Base-by-base conservation (phyloP, 2,888 invertebrate genomes). In the Xestobium rufovillosum region DNA sequence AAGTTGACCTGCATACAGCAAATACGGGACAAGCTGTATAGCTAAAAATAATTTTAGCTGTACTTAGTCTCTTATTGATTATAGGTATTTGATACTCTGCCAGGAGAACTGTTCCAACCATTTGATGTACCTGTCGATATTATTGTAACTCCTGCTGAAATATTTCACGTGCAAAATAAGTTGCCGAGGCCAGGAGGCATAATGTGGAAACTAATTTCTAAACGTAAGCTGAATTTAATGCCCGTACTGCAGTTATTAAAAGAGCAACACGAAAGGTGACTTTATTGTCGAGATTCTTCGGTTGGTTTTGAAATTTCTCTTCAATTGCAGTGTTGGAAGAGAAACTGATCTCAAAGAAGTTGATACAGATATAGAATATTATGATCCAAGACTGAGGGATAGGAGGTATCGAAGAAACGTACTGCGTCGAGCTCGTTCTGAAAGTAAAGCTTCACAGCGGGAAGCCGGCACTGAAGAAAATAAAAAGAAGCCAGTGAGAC, bases 91-190 rank as follows among this genome's bases (percentile, higher is more conserved):
- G 82, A 87, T 48, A 74, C 76, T 36, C 68, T 90, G 47, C 86
- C 89, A 3, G 69, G 73, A 3, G 72, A 79, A 38, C 62, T 90
- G 55, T 86, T 90, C 55, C 75, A 81, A 49, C 75, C 78, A 15
- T 80, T 87, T 55, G 90, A 91, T 65, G 76, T 88, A 13, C 85
- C 87, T 32, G 80, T 90, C 33, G 90, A 91, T 62, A 75, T 84
- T 50, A 90, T 91, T 56, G 72, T 89, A 49, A 90, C 90, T 4
- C 89, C 89, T 16, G 84, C 83, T 8, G 77, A 83, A 68, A 79
- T 85, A 47, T 78, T 83, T 51, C 61, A 71, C 47, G 75, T 81
- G 36, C 61, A 68, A 34, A 70, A 72, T 34, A 70, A 68, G 43
- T 61, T 75, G 45, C 68, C 72, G 19, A 76, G 82, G 48, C 88